phyloP scores from a whole-genome alignment of 2,888 invertebrate species.

The Scrobipalpa costella region DNA sequence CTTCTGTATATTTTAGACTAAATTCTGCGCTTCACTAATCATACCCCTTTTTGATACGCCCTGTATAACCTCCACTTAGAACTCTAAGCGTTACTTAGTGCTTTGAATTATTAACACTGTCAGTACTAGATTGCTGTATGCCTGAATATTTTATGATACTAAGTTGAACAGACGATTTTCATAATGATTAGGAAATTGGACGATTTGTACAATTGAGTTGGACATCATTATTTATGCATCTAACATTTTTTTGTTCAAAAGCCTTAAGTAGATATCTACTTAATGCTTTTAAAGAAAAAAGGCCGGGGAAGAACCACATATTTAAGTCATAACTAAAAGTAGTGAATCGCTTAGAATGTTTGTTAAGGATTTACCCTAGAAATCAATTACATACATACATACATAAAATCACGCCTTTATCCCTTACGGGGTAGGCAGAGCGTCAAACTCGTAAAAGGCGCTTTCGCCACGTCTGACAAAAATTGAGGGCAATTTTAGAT shows the following conservation, averaged over 20 bases:
- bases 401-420: too few species aligned
- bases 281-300: background rate
- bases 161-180: conserved; percentile 2
- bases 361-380: too few species aligned
- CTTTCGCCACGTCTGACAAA: too few species aligned
- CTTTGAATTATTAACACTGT: background rate
- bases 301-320: too few species aligned
- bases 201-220: background rate
- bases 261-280: background rate
- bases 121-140: background rate
- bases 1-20: too few species aligned
- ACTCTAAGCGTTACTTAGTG: background rate
- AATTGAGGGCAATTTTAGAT: too few species aligned
- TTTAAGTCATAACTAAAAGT: too few species aligned
- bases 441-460: too few species aligned
- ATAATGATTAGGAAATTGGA: background rate
- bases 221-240: background rate
- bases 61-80: background rate
- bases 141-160: background rate
- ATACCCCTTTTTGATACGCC: background rate
- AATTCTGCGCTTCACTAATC: background rate
- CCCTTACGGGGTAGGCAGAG: too few species aligned
- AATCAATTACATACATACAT: too few species aligned
- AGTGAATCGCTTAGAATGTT: too few species aligned
- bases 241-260: background rate